A percentile compares a stretch with the other conserved stretches of the same genome.
Conservation (phyloP, 2,888 invertebrate species). For the Hyposoter didymator region DNA sequence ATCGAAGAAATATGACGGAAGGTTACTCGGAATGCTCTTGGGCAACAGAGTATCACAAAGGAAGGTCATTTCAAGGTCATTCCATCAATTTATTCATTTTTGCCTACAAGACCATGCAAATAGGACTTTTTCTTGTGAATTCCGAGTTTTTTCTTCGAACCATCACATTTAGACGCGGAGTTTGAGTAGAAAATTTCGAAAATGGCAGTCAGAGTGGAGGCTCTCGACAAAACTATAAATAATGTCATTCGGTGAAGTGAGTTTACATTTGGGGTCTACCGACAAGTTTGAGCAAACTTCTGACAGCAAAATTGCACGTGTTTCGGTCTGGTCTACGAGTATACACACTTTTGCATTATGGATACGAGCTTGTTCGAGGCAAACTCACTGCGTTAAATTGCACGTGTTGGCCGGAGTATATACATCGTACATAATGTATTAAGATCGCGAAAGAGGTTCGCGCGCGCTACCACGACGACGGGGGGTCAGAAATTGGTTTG, state of each 20-base stretch:
- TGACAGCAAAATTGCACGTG: conserved; percentile 20
- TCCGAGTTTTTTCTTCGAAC: no score
- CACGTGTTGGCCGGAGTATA: conserved; percentile 31
- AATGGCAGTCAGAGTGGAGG: not conserved
- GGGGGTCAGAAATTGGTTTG: conserved; percentile 15
- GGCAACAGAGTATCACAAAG: no score
- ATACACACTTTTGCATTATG: conserved; percentile 31
- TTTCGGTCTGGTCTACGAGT: conserved; percentile 1
- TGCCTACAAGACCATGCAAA: not conserved
- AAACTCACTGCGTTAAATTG: conserved; percentile 32
- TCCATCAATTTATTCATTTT: not conserved
- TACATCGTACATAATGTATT: conserved; percentile 42
- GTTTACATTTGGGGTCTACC: conserved; percentile 1
- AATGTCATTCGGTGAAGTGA: conserved; percentile 4
- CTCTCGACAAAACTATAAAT: not conserved
- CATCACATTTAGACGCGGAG: not conserved
- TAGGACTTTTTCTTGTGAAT: not conserved
- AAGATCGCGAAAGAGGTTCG: not conserved
- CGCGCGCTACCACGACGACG: not conserved
- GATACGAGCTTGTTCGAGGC: conserved; percentile 27
- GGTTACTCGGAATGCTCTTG: not conserved
- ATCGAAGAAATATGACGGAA: not conserved
- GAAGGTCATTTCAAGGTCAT: not conserved
- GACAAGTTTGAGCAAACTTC: conserved; percentile 15
- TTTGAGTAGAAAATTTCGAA: not conserved